phyloP scores from a whole-genome alignment of 2,797 vertebrate species.

The Malacoctenus gilli region DNA sequence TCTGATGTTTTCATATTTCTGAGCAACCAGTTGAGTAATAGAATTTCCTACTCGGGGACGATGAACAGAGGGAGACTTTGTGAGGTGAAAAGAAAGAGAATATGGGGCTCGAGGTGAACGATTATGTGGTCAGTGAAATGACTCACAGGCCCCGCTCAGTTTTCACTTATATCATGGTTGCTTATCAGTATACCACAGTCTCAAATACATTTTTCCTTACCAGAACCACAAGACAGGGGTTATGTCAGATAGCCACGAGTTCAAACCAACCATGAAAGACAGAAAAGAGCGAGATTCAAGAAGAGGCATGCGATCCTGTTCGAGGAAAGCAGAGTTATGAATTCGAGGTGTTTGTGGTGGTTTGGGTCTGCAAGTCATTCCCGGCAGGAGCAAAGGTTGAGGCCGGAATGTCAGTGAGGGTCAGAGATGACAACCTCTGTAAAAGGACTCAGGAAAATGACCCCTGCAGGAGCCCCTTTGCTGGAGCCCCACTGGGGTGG shows the following conservation, averaged over 20 bases:
- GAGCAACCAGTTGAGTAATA: slow-evolving; percentile 30
- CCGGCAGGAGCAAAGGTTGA: slow-evolving; percentile 83
- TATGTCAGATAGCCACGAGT: slow-evolving; percentile 35
- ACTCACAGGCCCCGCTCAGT: slow-evolving; percentile 31
- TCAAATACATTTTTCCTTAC: slow-evolving; percentile 18
- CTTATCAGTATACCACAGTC: slow-evolving; percentile 42
- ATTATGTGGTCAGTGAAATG: slow-evolving; percentile 44
- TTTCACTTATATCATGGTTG: slow-evolving; percentile 29
- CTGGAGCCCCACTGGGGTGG: slow-evolving; percentile 39
- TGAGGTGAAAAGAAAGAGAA: slow-evolving; percentile 36
- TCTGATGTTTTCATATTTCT: slow-evolving; percentile 17
- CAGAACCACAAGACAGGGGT: slow-evolving; percentile 51
- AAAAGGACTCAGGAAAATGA: slow-evolving; percentile 53
- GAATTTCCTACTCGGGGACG: slow-evolving; percentile 35
- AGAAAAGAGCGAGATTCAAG: slow-evolving; percentile 23
- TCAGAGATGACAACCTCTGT: slow-evolving; percentile 74
- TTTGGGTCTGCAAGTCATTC: slow-evolving; percentile 81
- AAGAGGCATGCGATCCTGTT: slow-evolving; percentile 19
- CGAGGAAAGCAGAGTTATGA: slow-evolving; percentile 36
- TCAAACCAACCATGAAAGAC: slow-evolving; percentile 47
- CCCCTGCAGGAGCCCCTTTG: slow-evolving; percentile 37
- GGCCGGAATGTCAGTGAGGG: slow-evolving; percentile 85
- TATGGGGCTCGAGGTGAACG: slow-evolving; percentile 43
- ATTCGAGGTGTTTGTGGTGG: slow-evolving; percentile 44
- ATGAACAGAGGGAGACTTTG: slow-evolving; percentile 44